These are phyloP conservation scores for Plagodis dolabraria DNA, from an alignment of 2,888 invertebrate genomes.

Conservation along the genomic window DNA sequence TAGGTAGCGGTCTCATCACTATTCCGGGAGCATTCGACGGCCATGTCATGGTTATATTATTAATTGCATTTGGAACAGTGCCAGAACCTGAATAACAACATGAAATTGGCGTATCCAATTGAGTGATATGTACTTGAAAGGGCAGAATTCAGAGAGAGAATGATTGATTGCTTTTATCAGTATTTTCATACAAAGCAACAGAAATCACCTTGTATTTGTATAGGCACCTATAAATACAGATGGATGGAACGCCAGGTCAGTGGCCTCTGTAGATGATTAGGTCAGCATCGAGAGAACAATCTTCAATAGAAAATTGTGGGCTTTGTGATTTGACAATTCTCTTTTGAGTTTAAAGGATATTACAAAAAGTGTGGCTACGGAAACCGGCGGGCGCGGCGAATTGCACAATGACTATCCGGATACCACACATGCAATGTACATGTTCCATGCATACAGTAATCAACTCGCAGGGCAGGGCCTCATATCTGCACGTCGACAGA, in stretches of 20 bases:
- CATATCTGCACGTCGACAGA: constrained; percentile 49
- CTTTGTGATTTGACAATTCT: constrained; percentile 16
- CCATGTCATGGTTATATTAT: constrained; percentile 29
- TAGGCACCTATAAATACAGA: neutral
- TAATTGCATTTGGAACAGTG: constrained; percentile 34
- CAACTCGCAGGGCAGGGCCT: constrained; percentile 41
- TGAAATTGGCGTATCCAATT: constrained; percentile 26
- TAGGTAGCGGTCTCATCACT: constrained; percentile 20
- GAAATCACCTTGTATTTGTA: too few relatives aligned
- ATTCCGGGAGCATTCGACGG: constrained; percentile 33
- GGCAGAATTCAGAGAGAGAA: constrained; percentile 6
- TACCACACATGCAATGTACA: constrained; percentile 36
- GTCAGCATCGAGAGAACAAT: constrained; percentile 7
- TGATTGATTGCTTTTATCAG: constrained; percentile 13
- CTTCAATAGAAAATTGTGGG: constrained; percentile 16
- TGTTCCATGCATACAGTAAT: constrained; percentile 38
- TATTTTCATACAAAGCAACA: too few relatives aligned
- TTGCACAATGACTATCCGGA: constrained; percentile 69
- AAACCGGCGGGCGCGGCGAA: constrained; percentile 59
- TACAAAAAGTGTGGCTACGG: constrained; percentile 42
- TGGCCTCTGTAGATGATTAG: constrained; percentile 6
- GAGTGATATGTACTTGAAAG: constrained; percentile 20
- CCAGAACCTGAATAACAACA: constrained; percentile 34
- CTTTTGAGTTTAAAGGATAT: constrained; percentile 25
- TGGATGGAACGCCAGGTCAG: constrained; percentile 8